phyloP scores from a whole-genome alignment of 2,888 invertebrate species.

The Noctua janthina region DNA sequence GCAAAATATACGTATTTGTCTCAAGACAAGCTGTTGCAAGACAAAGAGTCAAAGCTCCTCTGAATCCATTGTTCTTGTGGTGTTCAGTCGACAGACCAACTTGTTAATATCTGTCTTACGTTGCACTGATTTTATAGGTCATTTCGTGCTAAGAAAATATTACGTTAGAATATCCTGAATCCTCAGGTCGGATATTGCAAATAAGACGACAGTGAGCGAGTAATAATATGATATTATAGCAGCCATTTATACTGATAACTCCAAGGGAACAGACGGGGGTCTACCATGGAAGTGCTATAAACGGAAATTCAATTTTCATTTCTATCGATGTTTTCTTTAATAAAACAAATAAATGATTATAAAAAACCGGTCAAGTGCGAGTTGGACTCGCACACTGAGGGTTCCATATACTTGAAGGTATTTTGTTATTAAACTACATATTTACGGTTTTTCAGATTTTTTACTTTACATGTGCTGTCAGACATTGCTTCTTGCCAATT shows the following conservation, averaged over 20 bases:
- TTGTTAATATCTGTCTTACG: slow-evolving; percentile 12
- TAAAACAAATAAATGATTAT: slow-evolving; percentile 22
- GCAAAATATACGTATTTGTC: slow-evolving; percentile 43
- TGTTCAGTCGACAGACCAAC: slow-evolving; percentile 16
- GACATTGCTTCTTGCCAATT: no score
- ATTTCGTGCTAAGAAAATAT: slow-evolving; percentile 44
- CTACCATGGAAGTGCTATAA: slow-evolving; percentile 36
- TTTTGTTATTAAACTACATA: no score
- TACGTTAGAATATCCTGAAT: slow-evolving; percentile 36
- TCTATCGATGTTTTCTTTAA: slow-evolving; percentile 33
- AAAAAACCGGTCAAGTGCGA: background rate
- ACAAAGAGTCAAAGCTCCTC: slow-evolving; percentile 28
- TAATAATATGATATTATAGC: slow-evolving; percentile 59
- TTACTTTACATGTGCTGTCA: no score
- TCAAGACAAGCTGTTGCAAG: slow-evolving; percentile 33
- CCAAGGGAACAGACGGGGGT: slow-evolving; percentile 32
- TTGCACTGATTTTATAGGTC: slow-evolving; percentile 26
- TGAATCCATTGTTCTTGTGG: slow-evolving; percentile 26
- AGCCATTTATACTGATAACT: slow-evolving; percentile 57
- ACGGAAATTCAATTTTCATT: slow-evolving; percentile 52
- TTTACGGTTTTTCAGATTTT: no score
- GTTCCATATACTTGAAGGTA: no score
- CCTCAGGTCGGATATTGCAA: slow-evolving; percentile 57
- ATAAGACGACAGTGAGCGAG: slow-evolving; percentile 51
- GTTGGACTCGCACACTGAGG: no score